Evolutionary conservation across 2,113 vertebrate genomes (phyloP).

Genomic region (Apaloderma vittatum): DNA sequence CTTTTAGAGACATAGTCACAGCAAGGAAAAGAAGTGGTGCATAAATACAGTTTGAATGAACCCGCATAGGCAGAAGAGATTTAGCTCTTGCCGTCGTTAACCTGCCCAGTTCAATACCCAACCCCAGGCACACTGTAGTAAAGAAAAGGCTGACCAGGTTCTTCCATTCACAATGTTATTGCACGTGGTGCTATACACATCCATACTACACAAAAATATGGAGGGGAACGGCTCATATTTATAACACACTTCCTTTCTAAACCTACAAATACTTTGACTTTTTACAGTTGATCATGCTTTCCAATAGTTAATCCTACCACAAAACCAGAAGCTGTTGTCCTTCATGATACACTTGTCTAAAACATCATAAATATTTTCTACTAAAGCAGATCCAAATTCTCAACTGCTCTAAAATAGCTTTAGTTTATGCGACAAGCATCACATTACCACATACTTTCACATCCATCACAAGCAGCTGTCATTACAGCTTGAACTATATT

Average conservation of each 20-base stretch:
- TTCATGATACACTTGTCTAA: background rate
- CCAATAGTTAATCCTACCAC: background rate
- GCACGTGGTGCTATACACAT: background rate
- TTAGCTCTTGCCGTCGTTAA: background rate
- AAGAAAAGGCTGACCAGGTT: background rate
- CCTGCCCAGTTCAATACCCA: background rate
- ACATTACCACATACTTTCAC: slow-evolving; percentile 22
- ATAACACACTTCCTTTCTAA: background rate
- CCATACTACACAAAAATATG: background rate
- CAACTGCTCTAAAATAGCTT: background rate
- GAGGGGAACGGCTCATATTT: background rate
- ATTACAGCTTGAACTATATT: background rate
- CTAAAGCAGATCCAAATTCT: background rate
- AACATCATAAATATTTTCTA: slow-evolving; percentile 26
- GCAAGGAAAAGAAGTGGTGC: background rate
- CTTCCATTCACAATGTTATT: background rate
- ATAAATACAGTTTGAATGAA: background rate
- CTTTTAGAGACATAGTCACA: background rate
- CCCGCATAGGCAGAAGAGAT: rapidly evolving
- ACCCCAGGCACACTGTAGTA: background rate
- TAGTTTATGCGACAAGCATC: background rate
- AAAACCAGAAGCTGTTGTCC: slow-evolving; percentile 19
- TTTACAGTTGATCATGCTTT: background rate
- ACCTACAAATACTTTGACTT: background rate
- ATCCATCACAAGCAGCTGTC: slow-evolving; percentile 31